Evolutionary conservation across 2,888 invertebrate genomes (phyloP), one percentile per base, ranked within the genome.

Genomic region (Pachydiplax longipennis): DNA sequence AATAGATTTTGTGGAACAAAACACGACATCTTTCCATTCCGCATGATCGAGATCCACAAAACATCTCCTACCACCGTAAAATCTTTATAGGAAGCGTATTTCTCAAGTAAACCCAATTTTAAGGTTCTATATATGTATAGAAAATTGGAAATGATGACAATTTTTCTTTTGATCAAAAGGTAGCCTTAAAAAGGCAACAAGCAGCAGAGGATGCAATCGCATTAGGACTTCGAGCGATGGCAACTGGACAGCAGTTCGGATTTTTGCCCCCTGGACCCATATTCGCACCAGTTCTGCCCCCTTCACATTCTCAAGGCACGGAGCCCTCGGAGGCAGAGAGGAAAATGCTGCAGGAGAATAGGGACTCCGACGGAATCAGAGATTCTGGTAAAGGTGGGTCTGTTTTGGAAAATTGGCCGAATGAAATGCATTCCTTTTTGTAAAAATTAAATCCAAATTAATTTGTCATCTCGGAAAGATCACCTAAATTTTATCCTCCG

Each of bases 191-290:
- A 94, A 95, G 99, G 22, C 99, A 99, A 94, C 99, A 99, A 95
- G 99, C 99, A 0, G 99, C 99, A 0, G 99, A 99, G 95, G 99
- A 99, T 93, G 98, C 98, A 91, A 98, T 99, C 92, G 99, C 99
- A 0, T 94, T 99, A 91, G 98, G 98, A 90, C 95, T 99, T 93
- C 97, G 98, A 31, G 97, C 98, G n/a, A 96, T 96, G 58, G 97
- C 97, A 92, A 97, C 96, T 6, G 97, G 98, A 73, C 95, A 96
- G 58, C 95, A 95, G 92, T 95, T 96, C 92, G 96, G 96, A 91
- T 96, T 96, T 92, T 94, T 98, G 91, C 98, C 99, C 3, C 98
- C 97, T 73, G 99, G 99, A 1, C 97, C 98, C 61, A 98, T 99
- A 92, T 98, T 97, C 93, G 98, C 98, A n/a, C 90, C 81, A 10